phyloP scores from a whole-genome alignment of 2,797 vertebrate species.

The Coilia nasus region DNA sequence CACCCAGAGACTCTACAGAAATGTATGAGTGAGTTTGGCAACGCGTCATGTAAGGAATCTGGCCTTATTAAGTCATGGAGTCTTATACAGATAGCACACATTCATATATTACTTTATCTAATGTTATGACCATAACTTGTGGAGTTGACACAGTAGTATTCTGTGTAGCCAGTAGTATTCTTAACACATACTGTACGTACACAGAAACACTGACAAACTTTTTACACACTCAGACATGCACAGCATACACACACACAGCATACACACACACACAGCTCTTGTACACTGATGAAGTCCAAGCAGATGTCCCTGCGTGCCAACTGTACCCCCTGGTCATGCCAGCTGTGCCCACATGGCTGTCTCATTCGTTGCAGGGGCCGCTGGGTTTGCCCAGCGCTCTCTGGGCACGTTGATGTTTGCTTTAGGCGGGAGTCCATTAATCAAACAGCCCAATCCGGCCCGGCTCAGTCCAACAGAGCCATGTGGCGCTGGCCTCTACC shows the following conservation, averaged over 20 bases:
- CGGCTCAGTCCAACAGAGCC: not conserved
- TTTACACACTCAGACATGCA: not conserved
- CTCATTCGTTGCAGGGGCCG: not conserved
- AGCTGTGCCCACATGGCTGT: not conserved
- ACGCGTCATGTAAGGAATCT: not conserved
- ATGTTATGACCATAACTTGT: not conserved
- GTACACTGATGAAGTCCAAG: not conserved
- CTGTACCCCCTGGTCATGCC: not conserved
- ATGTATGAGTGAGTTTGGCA: conserved; percentile 1
- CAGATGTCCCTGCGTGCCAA: not conserved
- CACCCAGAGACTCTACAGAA: not conserved
- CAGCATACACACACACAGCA: conserved; percentile 1
- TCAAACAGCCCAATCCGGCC: not conserved
- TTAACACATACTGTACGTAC: not conserved
- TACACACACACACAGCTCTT: not conserved
- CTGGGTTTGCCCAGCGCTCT: not conserved
- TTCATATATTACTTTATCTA: not conserved
- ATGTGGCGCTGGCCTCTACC: no score
- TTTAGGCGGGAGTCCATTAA: not conserved
- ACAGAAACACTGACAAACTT: not conserved
- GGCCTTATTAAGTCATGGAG: not conserved
- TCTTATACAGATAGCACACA: not conserved
- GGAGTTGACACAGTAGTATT: not conserved
- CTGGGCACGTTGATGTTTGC: not conserved
- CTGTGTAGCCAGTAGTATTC: not conserved